phyloP scores from a whole-genome alignment of 2,888 invertebrate genomes.

The Eupithecia centaureata region DNA sequence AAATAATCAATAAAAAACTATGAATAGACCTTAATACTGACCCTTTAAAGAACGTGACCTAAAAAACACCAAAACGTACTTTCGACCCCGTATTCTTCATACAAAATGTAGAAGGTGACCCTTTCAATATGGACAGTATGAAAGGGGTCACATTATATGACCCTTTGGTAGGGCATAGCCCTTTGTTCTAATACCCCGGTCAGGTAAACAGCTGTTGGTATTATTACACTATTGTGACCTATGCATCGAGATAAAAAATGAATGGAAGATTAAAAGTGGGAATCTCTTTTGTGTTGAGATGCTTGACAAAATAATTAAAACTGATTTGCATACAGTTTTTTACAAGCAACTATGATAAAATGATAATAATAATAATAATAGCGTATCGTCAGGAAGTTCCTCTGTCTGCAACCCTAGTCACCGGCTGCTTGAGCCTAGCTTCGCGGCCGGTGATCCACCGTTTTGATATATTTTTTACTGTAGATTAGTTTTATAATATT shows the following conservation, averaged over 20 bases:
- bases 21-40: conserved; percentile 45
- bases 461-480: no score
- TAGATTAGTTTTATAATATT: no score
- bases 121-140: conserved; percentile 23
- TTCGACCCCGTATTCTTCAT: conserved; percentile 4
- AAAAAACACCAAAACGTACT: conserved; percentile 11
- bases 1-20: conserved; percentile 52
- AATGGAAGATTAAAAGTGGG: not conserved
- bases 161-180: conserved; percentile 47
- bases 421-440: no score
- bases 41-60: conserved; percentile 9
- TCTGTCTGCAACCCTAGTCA: no score
- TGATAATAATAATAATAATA: no score
- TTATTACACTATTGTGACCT: conserved; percentile 35
- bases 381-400: no score
- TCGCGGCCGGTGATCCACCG: no score
- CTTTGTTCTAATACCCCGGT: conserved; percentile 41
- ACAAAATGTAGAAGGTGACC: conserved; percentile 13
- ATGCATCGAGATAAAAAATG: conserved; percentile 26
- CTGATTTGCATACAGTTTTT: not conserved
- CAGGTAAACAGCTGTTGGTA: conserved; percentile 41
- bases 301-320: not conserved
- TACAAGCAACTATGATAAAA: not conserved
- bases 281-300: not conserved
- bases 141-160: conserved; percentile 48